Evolutionary conservation across 2,113 vertebrate genomes (phyloP).

Genomic region (Mionectes macconnelli): DNA sequence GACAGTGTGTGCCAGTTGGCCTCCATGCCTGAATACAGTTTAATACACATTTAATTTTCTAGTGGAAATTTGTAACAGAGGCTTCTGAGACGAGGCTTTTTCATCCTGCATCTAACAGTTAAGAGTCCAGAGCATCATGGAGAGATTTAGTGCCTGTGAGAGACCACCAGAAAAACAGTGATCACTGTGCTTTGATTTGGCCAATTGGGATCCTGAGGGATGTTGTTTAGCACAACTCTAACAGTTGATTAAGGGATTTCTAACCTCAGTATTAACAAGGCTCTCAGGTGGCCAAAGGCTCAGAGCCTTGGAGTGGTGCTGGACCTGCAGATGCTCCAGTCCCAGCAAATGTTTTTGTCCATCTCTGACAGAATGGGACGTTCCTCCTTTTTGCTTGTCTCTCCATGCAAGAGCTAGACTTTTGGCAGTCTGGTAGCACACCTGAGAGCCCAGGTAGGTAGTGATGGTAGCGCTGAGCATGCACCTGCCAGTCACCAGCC

Average conservation of each 20-base stretch:
- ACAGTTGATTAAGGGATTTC: background rate
- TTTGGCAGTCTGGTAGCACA: fast-evolving
- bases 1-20: background rate
- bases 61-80: background rate
- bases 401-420: background rate
- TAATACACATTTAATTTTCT: background rate
- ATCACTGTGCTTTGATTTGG: background rate
- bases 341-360: background rate
- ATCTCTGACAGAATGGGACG: background rate
- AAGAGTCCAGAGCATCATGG: background rate
- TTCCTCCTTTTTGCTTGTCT: background rate
- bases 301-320: background rate
- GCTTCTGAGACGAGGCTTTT: background rate
- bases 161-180: background rate
- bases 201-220: background rate
- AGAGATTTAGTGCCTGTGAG: background rate
- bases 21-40: background rate
- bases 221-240: background rate
- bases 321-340: background rate
- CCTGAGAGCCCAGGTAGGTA: background rate
- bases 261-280: background rate
- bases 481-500: background rate
- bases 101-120: background rate
- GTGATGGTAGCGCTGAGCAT: fast-evolving
- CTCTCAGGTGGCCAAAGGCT: background rate